These are phyloP conservation scores for Colius striatus DNA, from an alignment of 2,113 vertebrate genomes.

Conservation along the genomic window DNA sequence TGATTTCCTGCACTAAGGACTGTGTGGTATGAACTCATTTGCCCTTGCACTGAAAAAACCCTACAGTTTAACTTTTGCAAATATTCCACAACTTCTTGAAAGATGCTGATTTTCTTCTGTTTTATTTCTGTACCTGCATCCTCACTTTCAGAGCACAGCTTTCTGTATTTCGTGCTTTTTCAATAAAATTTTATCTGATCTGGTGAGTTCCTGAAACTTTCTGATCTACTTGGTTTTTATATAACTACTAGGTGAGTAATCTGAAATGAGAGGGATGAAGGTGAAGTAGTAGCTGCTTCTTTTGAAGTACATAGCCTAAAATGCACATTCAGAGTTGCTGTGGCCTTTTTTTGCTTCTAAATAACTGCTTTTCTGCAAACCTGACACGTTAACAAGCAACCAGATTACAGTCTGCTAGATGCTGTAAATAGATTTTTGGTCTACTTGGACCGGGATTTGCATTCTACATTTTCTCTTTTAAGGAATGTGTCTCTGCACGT, in stretches of 20 bases:
- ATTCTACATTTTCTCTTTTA: not conserved
- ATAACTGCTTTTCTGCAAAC: not conserved
- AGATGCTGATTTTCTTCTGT: not conserved
- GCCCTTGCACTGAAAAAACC: not conserved
- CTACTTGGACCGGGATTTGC: not conserved
- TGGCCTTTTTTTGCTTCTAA: not conserved
- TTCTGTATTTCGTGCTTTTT: conserved; percentile 15
- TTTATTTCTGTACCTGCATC: conserved; percentile 26
- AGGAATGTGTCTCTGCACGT: not conserved
- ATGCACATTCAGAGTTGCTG: not conserved
- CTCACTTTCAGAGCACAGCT: not conserved
- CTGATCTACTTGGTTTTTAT: not conserved
- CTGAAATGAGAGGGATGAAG: not conserved
- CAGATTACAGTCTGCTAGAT: not conserved
- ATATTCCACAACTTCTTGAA: not conserved
- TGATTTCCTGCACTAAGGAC: not conserved
- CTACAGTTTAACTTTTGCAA: not conserved
- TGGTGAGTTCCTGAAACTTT: not conserved
- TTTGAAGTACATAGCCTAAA: not conserved
- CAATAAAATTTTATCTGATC: conserved; percentile 48
- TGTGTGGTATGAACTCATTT: not conserved
- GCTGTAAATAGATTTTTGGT: not conserved
- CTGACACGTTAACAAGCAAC: too few species aligned
- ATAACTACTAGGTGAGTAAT: not conserved
- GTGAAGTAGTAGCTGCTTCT: not conserved